Evolutionary conservation across 2,113 vertebrate genomes (phyloP), one percentile per base, ranked within the genome.

Genomic region (Dromiciops gliroides): DNA sequence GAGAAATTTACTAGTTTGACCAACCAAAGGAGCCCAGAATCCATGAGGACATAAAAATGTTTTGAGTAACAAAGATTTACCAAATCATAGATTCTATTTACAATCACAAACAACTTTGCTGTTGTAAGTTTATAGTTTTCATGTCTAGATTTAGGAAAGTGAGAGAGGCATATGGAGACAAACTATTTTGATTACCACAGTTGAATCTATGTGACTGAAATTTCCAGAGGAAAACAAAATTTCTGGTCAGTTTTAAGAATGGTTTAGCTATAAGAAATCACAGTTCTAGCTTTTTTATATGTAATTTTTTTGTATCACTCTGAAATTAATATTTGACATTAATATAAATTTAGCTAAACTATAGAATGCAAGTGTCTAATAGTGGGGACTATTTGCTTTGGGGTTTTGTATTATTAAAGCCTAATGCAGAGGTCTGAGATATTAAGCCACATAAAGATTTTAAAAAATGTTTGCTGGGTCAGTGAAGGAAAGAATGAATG

Each of bases 21-120:
- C 7, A 50, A 12, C 28, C 22, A 75, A 92, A 49, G 1, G 19
- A 93, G 49, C 56, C 60, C 88, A 44, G 10, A 48, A 50, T 48
- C 51, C 24, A 89, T 9, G 0, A 91, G 60, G 90, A 96, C 5
- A 49, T 25, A 96, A 92, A 92, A 48, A 91, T 93, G 12, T 93
- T 97, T 95, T 53, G 90, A n/a, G 49, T 93, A 93, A 91, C n/a
- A 95, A 83, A 47, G 0, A 44, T 48, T 91, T 67, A 24, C 19
- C 53, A 51, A 88, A 89, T 51, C 75, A 91, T 4, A 11, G 2
- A 26, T 52, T 23, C 24, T 23, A 37, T 51, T 91, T 95, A 93
- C 51, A 88, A 31, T 16, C 47, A 19, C 11, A 52, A 37, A 24
- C 28, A 1, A 24, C 47, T 95, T 56, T 37, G 50, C 0, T n/a